Evolutionary conservation across 2,113 vertebrate species (phyloP), one percentile per base, ranked within the genome.

Genomic region (Meriones unguiculatus): DNA sequence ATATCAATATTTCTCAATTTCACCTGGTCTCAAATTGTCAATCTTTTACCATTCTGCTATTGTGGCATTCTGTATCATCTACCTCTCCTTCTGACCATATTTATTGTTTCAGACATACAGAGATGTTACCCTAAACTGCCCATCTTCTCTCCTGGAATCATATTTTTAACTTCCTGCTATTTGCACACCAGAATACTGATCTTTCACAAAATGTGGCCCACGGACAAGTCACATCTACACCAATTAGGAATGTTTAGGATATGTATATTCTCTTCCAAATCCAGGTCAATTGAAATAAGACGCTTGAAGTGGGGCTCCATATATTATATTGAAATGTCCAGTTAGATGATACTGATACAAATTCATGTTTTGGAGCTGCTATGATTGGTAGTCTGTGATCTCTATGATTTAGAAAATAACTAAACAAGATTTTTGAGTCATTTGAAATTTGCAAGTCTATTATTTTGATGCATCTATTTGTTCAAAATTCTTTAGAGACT

Each of bases 401-500:
- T 22, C 35, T 50, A 30, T 30, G n/a, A 41, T 91, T 14, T 64
- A 38, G 10, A 46, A 82, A 89, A 76, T 0, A 82, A 89, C 46
- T 87, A 67, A 91, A 65, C 32, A 86, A 94, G 54, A 10, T 50
- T 94, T 94, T 82, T 87, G 18, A 87, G 35, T 87, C 84, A 69
- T 76, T 89, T 87, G 32, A 96, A 97, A 91, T 89, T 59, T 64
- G 14, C 22, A 97, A 65, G 22, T 52, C 57, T 85, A 0, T 65
- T 90, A 65, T 96, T 62, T 89, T 76, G 5, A 50, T 85, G 20
- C 70, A 54, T 32, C 2, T 97, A 18, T 89, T 28, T 67, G 24
- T 65, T 94, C 88, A 91, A 96, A 91, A 93, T 89, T 86, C 18
- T 62, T 9, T 84, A 35, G 62, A 96, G 46, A 52, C 30, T 67